Conservation (phyloP, 1,140 invertebrate genomes). For the Calliphora vicina region DNA sequence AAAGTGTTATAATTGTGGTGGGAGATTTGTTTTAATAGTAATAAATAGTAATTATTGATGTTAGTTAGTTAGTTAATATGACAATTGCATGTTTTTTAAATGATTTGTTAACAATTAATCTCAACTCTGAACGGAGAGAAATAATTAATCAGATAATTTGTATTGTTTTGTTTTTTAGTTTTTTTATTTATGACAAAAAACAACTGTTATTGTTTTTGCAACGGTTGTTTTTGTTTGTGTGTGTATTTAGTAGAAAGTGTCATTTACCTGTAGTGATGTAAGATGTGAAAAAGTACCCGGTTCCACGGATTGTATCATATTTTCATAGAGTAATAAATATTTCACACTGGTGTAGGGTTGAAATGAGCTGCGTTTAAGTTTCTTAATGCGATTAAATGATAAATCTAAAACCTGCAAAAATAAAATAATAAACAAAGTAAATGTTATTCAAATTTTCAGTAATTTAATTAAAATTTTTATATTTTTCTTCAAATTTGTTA, state of each 20-base stretch:
- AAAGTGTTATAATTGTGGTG: background rate
- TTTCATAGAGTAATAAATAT: slow-evolving; percentile 70
- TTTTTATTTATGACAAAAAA: background rate
- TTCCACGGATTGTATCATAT: slow-evolving; percentile 69
- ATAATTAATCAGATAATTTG: slow-evolving; percentile 18
- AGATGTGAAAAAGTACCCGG: slow-evolving; percentile 66
- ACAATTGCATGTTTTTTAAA: slow-evolving; percentile 19
- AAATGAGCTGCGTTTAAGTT: slow-evolving; percentile 67
- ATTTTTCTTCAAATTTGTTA: background rate
- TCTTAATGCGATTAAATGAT: slow-evolving; percentile 70
- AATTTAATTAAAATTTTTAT: background rate
- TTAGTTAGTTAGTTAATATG: background rate
- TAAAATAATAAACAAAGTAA: slow-evolving; percentile 18
- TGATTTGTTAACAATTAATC: slow-evolving; percentile 22
- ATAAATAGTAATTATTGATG: background rate
- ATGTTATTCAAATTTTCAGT: background rate
- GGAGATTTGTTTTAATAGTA: background rate
- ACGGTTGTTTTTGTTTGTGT: background rate
- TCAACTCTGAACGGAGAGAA: background rate
- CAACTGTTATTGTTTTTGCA: background rate
- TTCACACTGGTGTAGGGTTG: slow-evolving; percentile 66
- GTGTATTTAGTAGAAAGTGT: background rate
- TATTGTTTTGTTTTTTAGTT: slow-evolving; percentile 22
- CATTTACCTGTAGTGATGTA: slow-evolving; percentile 62
- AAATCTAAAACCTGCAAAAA: slow-evolving; percentile 71